Base-by-base conservation (phyloP, 2,113 vertebrate species). In the Hiodon alosoides region DNA sequence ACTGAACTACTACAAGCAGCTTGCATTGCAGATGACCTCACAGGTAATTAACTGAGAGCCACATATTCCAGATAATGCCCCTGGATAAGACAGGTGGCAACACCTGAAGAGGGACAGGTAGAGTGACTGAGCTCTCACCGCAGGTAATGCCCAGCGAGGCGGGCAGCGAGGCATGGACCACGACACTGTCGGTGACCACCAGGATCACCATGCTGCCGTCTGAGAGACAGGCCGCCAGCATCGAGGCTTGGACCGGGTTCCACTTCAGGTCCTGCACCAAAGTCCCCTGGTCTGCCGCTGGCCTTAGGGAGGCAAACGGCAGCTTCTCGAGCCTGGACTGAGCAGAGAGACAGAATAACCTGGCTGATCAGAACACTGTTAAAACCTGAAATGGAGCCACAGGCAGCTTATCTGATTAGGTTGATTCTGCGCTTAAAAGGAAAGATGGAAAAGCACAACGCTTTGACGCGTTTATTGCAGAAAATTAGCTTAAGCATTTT, bases 211-310 rank as follows among this genome's bases (percentile, higher is more conserved):
- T 92, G 59, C 93, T 93, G 80, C 97, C 96, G 1, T 97, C 94
- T 0, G 94, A 93, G 77, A 96, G 84, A 71, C 95, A 98, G 71
- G 87, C 51, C 0, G 96, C 95, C 85, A 95, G 82, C 89, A 94
- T 87, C 57, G 90, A 82, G 0, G 89, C 78, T 1, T 85, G 90
- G 0, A 81, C 81, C 0, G 97, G 97, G 83, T 96, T 99, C 97
- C 97, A 99, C 78, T 96, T 98, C 77, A 99, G 89, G 83, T 99
- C 97, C 0, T 87, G 93, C 73, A 98, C 92, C 3, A 85, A 16
- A 0, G 80, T 79, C 4, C 86, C 87, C 0, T 84, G 72, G 8
- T 90, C 84, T n/a, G 86, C 91, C 47, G 81, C 61, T 17, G 94
- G 91, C 68, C 89, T 90, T 65, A 94, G 86, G 17, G 90, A 92